Base-by-base conservation (phyloP, 1,140 invertebrate genomes). In the Drosophila orosa region DNA sequence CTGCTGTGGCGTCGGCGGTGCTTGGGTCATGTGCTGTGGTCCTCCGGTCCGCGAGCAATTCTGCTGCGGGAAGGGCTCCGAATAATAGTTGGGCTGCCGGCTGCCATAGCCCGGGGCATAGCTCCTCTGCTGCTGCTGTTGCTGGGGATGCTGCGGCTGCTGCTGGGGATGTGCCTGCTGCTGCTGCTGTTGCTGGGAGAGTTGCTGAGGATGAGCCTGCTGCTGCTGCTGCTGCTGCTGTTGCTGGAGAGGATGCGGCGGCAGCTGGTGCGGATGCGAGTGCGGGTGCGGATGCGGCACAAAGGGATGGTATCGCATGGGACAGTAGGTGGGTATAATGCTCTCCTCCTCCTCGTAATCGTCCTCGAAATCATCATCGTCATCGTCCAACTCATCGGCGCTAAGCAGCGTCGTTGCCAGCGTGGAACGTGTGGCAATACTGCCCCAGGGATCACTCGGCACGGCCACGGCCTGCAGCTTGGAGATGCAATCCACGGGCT, bases 311-410 rank as follows among this genome's bases (percentile, higher is more conserved):
- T 91, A 92, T 8, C 90, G 75, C 54, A 92, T 69, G 25, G 90
- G 86, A 47, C 87, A 92, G 55, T 92, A 92, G 52, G 91, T 92
- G 58, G 91, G 89, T 76, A 92, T 92, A 44, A 92, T 92, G 71
- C 90, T 92, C 57, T 92, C 92, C 56, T 92, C 92, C 72, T 93
- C 92, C 71, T 92, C 91, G 55, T 94, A 92, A 39, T 94, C 93
- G 67, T 94, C 93, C 48, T 94, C 93, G 29, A 94, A 94, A 59
- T 94, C 93, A 67, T 94, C 93, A 31, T 93, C 93, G 54, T 94
- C 93, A 52, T 93, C 93, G 55, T 92, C 91, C 58, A 92, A 45
- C 54, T 93, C 92, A 61, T 93, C 93, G 35, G 90, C 81, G 15
- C 92, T 93, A 5, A 94, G 89, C 37, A 93, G 77, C 7, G 93